phyloP scores from a whole-genome alignment of 2,113 vertebrate genomes.

The Rhynchomys soricoides region DNA sequence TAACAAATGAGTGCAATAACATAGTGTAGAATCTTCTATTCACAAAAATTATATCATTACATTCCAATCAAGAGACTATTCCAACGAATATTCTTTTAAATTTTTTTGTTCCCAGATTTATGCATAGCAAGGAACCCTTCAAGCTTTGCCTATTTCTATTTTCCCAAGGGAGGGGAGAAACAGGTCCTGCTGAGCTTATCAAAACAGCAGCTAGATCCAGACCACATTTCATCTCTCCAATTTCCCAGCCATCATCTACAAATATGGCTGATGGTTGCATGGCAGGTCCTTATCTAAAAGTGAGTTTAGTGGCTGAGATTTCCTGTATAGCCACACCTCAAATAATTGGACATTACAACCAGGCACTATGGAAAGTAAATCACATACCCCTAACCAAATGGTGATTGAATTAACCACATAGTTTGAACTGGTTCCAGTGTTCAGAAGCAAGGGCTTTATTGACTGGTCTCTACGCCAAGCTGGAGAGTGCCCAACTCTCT shows the following conservation, averaged over 20 bases:
- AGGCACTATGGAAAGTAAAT: conserved; percentile 54
- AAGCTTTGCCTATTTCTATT: conserved; percentile 4
- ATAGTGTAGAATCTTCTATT: background rate
- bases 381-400: conserved; percentile 48
- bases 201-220: background rate
- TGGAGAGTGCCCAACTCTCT: background rate
- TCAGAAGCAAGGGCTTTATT: conserved; percentile 50
- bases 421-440: conserved; percentile 19
- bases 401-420: background rate
- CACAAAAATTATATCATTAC: background rate
- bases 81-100: conserved; percentile 29
- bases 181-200: background rate
- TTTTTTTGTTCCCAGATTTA: conserved; percentile 44
- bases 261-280: conserved; percentile 50
- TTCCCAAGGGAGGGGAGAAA: background rate
- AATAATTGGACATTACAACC: conserved; percentile 44
- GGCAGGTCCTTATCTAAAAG: conserved; percentile 56
- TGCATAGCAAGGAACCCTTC: background rate
- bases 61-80: background rate
- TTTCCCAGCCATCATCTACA: background rate
- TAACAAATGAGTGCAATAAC: background rate
- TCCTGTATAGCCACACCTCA: conserved; percentile 57
- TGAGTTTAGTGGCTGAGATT: conserved; percentile 15
- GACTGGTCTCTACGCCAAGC: background rate
- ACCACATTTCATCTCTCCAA: background rate